Conservation (phyloP, 2,888 invertebrate genomes). For the Meganola albula region DNA sequence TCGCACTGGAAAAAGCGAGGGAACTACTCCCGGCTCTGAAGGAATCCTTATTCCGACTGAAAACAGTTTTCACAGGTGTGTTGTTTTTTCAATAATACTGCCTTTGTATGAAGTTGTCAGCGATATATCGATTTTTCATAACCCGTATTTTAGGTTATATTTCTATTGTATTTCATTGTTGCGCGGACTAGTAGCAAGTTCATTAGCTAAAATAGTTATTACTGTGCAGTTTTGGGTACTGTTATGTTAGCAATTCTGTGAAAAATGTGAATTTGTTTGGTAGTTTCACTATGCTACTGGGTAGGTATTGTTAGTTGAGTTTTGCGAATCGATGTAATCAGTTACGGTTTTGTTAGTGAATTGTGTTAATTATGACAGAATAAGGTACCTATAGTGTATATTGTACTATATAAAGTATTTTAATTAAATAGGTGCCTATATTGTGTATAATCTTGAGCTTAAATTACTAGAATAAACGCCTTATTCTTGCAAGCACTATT, state of each 20-base stretch:
- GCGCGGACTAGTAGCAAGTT: constrained; percentile 46
- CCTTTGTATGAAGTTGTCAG: constrained; percentile 43
- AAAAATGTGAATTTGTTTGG: constrained; percentile 42
- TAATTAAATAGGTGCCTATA: too few species aligned
- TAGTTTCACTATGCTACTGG: constrained; percentile 34
- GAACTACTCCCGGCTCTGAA: constrained; percentile 65
- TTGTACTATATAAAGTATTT: too few species aligned
- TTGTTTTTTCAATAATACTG: constrained; percentile 40
- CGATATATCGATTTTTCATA: constrained; percentile 67
- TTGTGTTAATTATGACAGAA: too few species aligned
- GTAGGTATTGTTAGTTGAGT: constrained; percentile 33
- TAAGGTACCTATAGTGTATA: too few species aligned
- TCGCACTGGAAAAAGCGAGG: constrained; percentile 64
- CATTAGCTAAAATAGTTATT: constrained; percentile 54
- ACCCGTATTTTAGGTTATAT: constrained; percentile 67
- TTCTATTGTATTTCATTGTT: constrained; percentile 57
- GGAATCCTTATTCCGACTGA: constrained; percentile 61
- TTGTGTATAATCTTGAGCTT: too few species aligned
- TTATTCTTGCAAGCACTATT: too few species aligned
- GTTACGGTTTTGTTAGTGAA: too few species aligned
- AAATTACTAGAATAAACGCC: too few species aligned
- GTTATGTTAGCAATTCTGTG: constrained; percentile 53
- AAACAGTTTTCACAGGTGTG: constrained; percentile 65
- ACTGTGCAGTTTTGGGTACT: constrained; percentile 38
- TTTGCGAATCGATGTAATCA: too few species aligned